These are phyloP conservation scores for Haliclona indistincta DNA, from an alignment of 37 sponge, comb jelly and placozoan species.

Conservation along the genomic window DNA sequence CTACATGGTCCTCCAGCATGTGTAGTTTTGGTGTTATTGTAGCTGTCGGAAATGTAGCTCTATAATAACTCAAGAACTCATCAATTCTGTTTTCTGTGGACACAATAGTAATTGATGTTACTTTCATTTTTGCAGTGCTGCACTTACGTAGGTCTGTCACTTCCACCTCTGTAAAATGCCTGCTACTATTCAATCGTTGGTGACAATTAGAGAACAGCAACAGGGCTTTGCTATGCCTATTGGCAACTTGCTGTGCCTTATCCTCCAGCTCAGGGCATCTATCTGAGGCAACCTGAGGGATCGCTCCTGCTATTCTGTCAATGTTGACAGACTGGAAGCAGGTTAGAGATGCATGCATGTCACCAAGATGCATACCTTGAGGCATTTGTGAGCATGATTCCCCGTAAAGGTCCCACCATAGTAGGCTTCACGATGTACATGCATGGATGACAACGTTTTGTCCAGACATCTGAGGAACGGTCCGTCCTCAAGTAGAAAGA, in stretches of 20 bases:
- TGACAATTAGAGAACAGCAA: neutral
- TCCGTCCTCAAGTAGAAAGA: neutral
- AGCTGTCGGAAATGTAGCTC: too few species aligned
- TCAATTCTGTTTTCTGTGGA: too few species aligned
- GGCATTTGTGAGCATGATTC: neutral
- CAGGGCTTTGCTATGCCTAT: neutral
- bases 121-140: too few species aligned
- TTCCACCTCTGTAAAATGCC: too few species aligned
- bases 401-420: constrained; percentile 12
- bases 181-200: neutral
- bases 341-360: neutral
- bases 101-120: too few species aligned
- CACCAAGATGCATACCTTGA: constrained; percentile 4
- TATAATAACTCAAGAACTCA: too few species aligned
- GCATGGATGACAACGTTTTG: neutral
- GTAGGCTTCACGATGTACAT: neutral
- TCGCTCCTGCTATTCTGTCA: neutral
- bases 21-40: too few species aligned
- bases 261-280: neutral
- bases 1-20: too few species aligned
- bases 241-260: neutral
- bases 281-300: neutral
- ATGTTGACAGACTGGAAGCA: neutral
- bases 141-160: too few species aligned
- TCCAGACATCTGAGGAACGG: constrained; percentile 1